Conservation (phyloP, 2,888 invertebrate species). For the Cephus pulcher region DNA sequence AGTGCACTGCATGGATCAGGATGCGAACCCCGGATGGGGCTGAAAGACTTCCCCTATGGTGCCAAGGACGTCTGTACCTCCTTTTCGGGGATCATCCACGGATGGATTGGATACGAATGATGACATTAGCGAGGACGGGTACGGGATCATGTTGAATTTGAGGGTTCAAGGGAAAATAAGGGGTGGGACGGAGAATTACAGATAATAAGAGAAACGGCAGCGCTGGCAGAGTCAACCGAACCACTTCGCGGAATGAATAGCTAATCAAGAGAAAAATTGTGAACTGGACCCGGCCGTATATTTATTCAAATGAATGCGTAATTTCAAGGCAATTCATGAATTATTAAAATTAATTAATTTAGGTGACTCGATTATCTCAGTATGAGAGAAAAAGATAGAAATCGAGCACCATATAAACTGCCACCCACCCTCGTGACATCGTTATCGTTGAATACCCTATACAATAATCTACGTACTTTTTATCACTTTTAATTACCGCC, state of each 20-base stretch:
- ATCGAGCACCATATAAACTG: slow-evolving; percentile 3
- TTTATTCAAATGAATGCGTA: slow-evolving; percentile 8
- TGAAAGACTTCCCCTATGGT: no score
- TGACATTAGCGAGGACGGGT: no score
- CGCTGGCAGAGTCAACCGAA: not conserved
- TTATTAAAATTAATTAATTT: slow-evolving; percentile 56
- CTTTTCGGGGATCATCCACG: no score
- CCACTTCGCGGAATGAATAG: slow-evolving; percentile 37
- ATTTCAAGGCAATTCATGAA: slow-evolving; percentile 45
- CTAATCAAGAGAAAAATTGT: slow-evolving; percentile 44
- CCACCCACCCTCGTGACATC: no score
- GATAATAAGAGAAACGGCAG: not conserved
- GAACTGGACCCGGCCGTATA: slow-evolving; percentile 7
- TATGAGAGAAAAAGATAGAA: slow-evolving; percentile 9
- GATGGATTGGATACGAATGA: no score
- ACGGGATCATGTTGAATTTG: not conserved
- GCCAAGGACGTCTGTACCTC: no score
- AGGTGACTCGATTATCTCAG: slow-evolving; percentile 41
- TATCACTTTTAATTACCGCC: no score
- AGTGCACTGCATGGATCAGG: no score
- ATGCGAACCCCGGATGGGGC: no score
- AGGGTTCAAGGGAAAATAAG: not conserved
- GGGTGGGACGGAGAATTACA: no score
- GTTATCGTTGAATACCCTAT: no score
- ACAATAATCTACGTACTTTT: no score